phyloP scores from a whole-genome alignment of 1,140 invertebrate species.

The Mizuhopecten yessoensis region DNA sequence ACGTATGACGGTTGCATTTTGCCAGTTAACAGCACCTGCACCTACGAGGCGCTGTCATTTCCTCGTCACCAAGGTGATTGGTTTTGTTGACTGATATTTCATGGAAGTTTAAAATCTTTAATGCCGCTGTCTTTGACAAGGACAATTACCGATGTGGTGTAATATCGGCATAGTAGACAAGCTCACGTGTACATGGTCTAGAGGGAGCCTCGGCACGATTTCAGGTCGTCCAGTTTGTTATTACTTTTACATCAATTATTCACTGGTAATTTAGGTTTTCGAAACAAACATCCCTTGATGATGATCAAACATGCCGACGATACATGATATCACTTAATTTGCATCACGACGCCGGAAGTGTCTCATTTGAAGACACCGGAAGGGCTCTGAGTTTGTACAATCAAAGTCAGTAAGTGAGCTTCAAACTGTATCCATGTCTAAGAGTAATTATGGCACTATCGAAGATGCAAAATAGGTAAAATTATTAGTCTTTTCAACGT shows the following conservation, averaged over 20 bases:
- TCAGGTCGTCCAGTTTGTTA: background rate
- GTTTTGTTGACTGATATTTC: too few relatives aligned
- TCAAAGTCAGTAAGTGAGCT: background rate
- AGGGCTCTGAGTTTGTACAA: background rate
- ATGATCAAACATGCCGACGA: background rate
- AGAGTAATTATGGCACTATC: background rate
- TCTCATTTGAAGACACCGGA: background rate
- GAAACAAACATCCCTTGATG: background rate
- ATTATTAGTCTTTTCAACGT: background rate
- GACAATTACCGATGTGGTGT: background rate
- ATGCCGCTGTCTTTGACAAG: too few relatives aligned
- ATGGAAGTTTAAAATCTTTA: too few relatives aligned
- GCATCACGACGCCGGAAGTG: background rate
- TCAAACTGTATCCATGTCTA: background rate
- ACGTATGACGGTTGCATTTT: too few relatives aligned
- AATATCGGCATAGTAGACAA: background rate
- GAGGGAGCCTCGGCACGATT: background rate
- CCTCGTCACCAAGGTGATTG: too few relatives aligned
- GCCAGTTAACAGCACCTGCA: too few relatives aligned
- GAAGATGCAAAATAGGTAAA: background rate
- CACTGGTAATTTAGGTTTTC: background rate
- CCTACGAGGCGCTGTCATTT: too few relatives aligned
- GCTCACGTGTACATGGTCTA: background rate
- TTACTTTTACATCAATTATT: constrained; percentile 12
- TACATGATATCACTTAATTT: background rate